Evolutionary conservation across 2,797 vertebrate species (phyloP), one percentile per base, ranked within the genome.

Genomic region (Pipistrellus pygmaeus): DNA sequence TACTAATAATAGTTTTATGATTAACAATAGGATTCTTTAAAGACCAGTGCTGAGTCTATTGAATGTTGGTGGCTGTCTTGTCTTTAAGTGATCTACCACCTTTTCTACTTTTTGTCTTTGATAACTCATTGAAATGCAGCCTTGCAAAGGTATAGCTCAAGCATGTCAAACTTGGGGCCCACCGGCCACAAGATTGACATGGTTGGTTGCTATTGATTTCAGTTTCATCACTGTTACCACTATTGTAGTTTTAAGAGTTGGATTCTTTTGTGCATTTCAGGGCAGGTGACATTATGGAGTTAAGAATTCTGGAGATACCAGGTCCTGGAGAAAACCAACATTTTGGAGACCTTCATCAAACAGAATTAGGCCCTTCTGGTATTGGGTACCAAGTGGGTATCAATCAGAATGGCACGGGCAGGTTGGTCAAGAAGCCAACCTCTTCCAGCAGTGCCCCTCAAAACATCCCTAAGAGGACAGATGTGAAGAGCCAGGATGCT

Each of bases 231-330:
- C 85, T 81, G 3, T 93, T 86, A 60, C 13, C 71, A 69, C 35
- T 72, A 1, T 71, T 96, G 38, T 10, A 60, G 72, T 95, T 95
- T 95, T 94, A 53, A 95, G 38, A 94, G 44, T 88, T 82, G 81
- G 35, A 85, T 68, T 88, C 66, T 96, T 76, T 91, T 95, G 38
- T 94, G 12, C 90, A 78, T 98, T 96, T 97, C 95, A 99, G 99
- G 98, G 99, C 99, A 94, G 99, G 99, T 97, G 99, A 99, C 97
- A 99, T 99, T 95, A 99, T 99, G 53, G 99, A 99, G 88, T 98
- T 99, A 75, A 99, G 99, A 98, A 99, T 99, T 92, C 97, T 99
- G 98, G 99, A 99, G 95, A 99, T 99, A 89, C 98, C 98, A 10
- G 97, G 98, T 23, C 97, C 97, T 0, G 98, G 97, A 60, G 98